Evolutionary conservation across 2,888 invertebrate genomes (phyloP).

Genomic region (Prosapia bicincta): DNA sequence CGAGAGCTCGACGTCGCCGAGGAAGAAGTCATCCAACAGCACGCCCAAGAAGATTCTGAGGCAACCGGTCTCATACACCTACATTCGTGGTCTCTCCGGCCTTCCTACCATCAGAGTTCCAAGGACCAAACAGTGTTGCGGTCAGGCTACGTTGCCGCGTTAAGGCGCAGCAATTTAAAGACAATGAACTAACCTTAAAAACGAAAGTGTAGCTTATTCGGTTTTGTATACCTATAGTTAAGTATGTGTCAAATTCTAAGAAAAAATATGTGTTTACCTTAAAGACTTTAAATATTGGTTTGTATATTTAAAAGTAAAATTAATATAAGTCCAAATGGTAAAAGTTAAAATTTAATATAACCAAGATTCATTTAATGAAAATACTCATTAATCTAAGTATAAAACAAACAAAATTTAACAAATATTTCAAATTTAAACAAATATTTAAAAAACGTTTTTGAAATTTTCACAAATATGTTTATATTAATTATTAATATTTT

Average conservation of each 20-base stretch:
- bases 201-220: background rate
- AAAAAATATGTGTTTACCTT: no score
- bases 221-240: no score
- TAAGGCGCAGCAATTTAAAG: background rate
- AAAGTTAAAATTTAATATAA: no score
- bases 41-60: slow-evolving; percentile 72
- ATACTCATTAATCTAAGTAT: no score
- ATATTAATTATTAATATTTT: background rate
- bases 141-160: background rate
- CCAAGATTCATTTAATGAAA: no score
- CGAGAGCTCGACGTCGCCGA: slow-evolving; percentile 22
- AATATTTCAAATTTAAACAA: no score
- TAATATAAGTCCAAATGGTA: no score
- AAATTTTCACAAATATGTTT: background rate
- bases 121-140: slow-evolving; percentile 17
- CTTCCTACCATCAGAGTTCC: slow-evolving; percentile 79
- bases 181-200: background rate
- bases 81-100: slow-evolving; percentile 76
- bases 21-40: slow-evolving; percentile 43
- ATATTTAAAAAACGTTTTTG: no score
- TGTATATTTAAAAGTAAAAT: no score
- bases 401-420: no score
- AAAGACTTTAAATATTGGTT: no score
- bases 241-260: no score
- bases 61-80: slow-evolving; percentile 74